A percentile compares a stretch with the other conserved stretches of the same genome.
Conservation (phyloP, 2,888 invertebrate species). For the Erynnis tages region DNA sequence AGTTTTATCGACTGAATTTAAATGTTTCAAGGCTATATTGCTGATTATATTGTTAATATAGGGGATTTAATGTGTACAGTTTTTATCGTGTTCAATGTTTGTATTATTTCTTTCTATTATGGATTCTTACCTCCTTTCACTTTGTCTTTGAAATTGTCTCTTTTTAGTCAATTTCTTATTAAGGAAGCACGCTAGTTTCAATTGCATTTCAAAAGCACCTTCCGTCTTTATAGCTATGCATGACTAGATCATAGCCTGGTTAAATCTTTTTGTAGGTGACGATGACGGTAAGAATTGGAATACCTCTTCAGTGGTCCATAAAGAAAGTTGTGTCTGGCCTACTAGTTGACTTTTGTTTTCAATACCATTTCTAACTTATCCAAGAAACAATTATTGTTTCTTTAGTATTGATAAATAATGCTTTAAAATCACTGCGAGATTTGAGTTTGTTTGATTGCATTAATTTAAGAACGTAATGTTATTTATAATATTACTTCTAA, state of each 20-base stretch:
- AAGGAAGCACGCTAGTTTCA: conserved; percentile 25
- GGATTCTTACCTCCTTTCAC: not conserved
- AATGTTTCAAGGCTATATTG: conserved; percentile 52
- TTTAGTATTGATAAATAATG: too few relatives aligned
- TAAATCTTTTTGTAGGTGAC: conserved; percentile 44
- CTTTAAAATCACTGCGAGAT: too few relatives aligned
- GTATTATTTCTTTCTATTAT: not conserved
- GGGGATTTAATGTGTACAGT: conserved; percentile 19
- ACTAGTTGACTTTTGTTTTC: conserved; percentile 67
- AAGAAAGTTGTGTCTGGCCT: conserved; percentile 64
- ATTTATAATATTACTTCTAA: too few relatives aligned
- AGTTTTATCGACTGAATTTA: conserved; percentile 66
- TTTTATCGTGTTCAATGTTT: conserved; percentile 9
- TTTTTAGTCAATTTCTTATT: conserved; percentile 16
- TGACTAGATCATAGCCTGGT: conserved; percentile 30
- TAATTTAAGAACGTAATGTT: too few relatives aligned
- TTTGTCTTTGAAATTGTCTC: not conserved
- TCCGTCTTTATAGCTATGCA: conserved; percentile 26
- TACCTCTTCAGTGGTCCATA: conserved; percentile 80
- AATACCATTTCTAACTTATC: conserved; percentile 48
- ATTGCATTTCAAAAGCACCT: conserved; percentile 7
- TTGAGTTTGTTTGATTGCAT: too few relatives aligned
- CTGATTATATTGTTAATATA: conserved; percentile 36
- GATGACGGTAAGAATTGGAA: conserved; percentile 65
- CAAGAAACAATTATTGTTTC: too few relatives aligned